A percentile compares a stretch with the other conserved stretches of the same genome.
Evolutionary conservation across 2,888 invertebrate species (phyloP).

Genomic region (Mayetiola destructor): DNA sequence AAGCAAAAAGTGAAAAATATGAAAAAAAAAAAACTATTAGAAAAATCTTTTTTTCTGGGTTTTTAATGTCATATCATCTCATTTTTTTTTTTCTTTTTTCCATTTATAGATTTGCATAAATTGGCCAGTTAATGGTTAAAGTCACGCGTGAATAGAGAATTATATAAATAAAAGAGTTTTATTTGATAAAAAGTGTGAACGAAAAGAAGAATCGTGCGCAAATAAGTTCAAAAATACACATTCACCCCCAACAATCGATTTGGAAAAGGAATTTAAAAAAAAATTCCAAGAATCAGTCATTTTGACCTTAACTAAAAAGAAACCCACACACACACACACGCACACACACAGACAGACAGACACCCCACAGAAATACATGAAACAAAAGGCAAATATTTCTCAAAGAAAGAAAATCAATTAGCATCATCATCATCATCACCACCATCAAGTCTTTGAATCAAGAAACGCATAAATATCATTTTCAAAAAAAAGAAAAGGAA

Average conservation of each 20-base stretch:
- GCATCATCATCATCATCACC: constrained; percentile 18
- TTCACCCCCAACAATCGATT: constrained; percentile 34
- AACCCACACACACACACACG: not conserved
- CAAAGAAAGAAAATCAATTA: constrained; percentile 10
- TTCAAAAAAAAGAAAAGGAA: too few species aligned
- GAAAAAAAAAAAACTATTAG: too few species aligned
- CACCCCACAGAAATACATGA: too few species aligned
- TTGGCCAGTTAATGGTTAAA: constrained; percentile 23
- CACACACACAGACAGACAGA: not conserved
- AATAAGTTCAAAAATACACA: constrained; percentile 30
- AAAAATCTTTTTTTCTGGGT: too few species aligned
- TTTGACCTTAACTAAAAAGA: not conserved
- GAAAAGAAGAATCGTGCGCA: constrained; percentile 17
- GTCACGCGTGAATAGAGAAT: constrained; percentile 21
- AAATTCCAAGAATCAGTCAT: constrained; percentile 13
- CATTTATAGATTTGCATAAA: constrained; percentile 27
- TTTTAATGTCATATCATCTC: constrained; percentile 13
- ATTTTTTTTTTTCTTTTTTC: constrained; percentile 21
- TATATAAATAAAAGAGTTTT: constrained; percentile 17
- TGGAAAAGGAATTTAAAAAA: constrained; percentile 19
- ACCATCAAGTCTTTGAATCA: constrained; percentile 17
- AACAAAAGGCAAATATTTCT: not conserved
- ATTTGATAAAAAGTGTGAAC: not conserved
- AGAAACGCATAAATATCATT: constrained; percentile 3
- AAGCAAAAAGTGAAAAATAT: too few species aligned